phyloP scores from a whole-genome alignment of 2,888 invertebrate genomes.

The Geophilus truncorum region DNA sequence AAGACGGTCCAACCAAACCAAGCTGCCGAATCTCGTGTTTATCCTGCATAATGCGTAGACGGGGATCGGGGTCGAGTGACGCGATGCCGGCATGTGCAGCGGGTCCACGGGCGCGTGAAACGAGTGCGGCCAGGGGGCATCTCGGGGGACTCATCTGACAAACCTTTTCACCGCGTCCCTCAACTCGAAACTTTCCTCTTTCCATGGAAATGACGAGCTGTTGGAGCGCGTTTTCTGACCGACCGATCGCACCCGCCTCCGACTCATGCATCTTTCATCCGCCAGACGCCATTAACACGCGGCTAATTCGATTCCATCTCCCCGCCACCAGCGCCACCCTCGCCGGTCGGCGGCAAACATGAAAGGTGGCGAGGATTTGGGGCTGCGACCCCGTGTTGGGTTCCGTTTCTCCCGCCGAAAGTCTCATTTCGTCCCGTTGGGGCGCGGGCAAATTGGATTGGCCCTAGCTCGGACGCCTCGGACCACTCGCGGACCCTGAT shows the following conservation, averaged over 20 bases:
- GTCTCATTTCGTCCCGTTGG: constrained; percentile 28
- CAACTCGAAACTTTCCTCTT: too few species aligned
- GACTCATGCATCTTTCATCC: background rate
- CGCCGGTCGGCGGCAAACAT: constrained; percentile 29
- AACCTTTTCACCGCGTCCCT: background rate
- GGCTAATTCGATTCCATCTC: constrained; percentile 25
- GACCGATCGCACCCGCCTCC: background rate
- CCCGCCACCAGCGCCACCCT: background rate
- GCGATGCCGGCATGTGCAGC: background rate
- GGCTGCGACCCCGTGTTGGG: background rate
- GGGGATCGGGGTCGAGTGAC: background rate
- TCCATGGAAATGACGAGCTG: too few species aligned
- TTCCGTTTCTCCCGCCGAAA: background rate
- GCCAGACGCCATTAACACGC: constrained; percentile 30
- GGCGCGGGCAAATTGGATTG: background rate
- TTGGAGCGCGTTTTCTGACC: background rate
- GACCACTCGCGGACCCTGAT: too few species aligned
- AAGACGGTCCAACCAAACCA: background rate
- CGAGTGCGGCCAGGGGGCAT: constrained; percentile 8
- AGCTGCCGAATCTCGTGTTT: background rate
- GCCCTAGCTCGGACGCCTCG: background rate
- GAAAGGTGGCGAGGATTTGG: constrained; percentile 28
- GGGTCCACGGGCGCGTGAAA: constrained; percentile 25
- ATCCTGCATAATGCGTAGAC: background rate
- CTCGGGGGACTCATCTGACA: constrained; percentile 2